Conservation (phyloP, 1,140 invertebrate genomes). For the Ooceraea biroi region DNA sequence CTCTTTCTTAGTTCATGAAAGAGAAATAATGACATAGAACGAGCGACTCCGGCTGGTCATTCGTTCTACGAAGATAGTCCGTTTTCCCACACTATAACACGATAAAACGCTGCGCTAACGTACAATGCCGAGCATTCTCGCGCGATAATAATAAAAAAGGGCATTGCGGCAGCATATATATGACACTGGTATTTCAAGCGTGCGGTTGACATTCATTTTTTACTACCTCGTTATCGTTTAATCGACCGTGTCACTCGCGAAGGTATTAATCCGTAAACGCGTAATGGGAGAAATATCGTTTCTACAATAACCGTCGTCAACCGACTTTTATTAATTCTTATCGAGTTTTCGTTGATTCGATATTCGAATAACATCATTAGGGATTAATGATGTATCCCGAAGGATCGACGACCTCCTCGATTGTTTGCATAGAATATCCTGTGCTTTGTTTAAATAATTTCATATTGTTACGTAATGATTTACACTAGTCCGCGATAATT, state of each 20-base stretch:
- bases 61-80: slow-evolving; percentile 41
- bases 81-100: slow-evolving; percentile 31
- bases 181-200: slow-evolving; percentile 30
- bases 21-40: slow-evolving; percentile 58
- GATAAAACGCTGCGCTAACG: slow-evolving; percentile 38
- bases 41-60: slow-evolving; percentile 12
- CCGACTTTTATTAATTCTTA: slow-evolving; percentile 15
- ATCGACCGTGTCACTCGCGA: slow-evolving; percentile 38
- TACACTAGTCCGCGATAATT: slow-evolving; percentile 64
- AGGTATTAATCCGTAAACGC: slow-evolving; percentile 39
- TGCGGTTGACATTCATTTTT: slow-evolving; percentile 53
- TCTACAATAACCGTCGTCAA: background rate
- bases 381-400: background rate
- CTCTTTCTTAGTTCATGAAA: slow-evolving; percentile 55
- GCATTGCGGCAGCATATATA: slow-evolving; percentile 4
- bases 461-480: slow-evolving; percentile 55
- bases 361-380: background rate
- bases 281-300: slow-evolving; percentile 4
- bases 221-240: slow-evolving; percentile 41
- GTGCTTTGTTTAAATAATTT: slow-evolving; percentile 50
- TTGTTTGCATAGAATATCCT: background rate
- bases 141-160: slow-evolving; percentile 31
- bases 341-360: background rate
- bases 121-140: background rate
- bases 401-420: background rate